Conservation (phyloP, 2,113 vertebrate species). For the Saccopteryx leptura region DNA sequence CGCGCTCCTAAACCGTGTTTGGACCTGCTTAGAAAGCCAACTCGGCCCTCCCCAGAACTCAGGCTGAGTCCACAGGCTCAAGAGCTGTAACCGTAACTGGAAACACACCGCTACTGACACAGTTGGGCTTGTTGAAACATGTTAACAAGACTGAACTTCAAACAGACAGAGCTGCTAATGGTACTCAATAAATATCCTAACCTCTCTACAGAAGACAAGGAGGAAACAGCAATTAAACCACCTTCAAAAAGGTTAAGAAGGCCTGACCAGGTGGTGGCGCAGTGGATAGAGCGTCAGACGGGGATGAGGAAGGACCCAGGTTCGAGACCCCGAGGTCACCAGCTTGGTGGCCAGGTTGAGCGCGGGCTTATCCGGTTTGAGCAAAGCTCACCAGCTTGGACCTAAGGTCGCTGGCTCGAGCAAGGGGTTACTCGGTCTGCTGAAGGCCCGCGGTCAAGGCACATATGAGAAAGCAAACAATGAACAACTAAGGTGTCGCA, state of each 20-base stretch:
- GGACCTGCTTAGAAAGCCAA: background rate
- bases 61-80: background rate
- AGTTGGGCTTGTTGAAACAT: background rate
- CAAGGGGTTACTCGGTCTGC: too few species aligned
- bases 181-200: background rate
- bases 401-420: too few species aligned
- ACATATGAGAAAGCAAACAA: too few species aligned
- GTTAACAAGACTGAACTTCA: background rate
- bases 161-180: background rate
- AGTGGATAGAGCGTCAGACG: too few species aligned
- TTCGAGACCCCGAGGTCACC: too few species aligned
- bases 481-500: too few species aligned
- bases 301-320: too few species aligned
- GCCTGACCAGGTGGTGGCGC: too few species aligned
- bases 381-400: too few species aligned
- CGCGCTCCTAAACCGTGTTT: background rate
- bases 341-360: too few species aligned
- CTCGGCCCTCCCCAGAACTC: background rate
- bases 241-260: background rate
- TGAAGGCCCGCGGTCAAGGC: too few species aligned
- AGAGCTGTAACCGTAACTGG: background rate
- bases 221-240: background rate
- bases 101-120: background rate
- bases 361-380: too few species aligned
- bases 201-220: background rate